Percentiles rank a stretch among this genome's conserved stretches.
phyloP scores from a whole-genome alignment of 2,113 vertebrate species.

The Eurypyga helias region DNA sequence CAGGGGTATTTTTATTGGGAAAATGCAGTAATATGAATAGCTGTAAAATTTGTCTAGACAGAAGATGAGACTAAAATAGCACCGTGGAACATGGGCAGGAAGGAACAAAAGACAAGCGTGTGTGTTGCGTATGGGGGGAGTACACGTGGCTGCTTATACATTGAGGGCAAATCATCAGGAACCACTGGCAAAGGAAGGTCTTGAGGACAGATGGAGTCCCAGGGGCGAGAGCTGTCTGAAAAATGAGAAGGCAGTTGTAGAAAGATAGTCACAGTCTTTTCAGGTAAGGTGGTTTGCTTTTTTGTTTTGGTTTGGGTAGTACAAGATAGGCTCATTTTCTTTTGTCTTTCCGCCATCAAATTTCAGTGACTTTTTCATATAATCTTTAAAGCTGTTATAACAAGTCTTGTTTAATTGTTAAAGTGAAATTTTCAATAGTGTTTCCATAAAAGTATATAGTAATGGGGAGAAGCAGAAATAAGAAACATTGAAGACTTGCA shows the following conservation, averaged over 20 bases:
- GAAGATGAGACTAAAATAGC: background rate
- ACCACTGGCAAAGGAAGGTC: background rate
- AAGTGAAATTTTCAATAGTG: background rate
- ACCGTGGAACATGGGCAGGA: background rate
- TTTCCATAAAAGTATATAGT: background rate
- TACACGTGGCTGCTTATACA: background rate
- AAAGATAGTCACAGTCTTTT: background rate
- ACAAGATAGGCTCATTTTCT: background rate
- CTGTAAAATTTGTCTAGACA: slow-evolving; percentile 21
- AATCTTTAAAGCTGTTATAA: background rate
- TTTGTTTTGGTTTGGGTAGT: background rate
- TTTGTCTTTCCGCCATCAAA: background rate
- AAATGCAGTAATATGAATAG: background rate
- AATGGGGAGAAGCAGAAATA: background rate
- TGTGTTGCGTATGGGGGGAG: background rate
- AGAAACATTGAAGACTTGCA: background rate
- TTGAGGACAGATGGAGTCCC: background rate
- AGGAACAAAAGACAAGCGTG: background rate
- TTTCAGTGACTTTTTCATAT: background rate
- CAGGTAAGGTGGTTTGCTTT: background rate
- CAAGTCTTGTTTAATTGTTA: background rate
- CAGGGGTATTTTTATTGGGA: background rate
- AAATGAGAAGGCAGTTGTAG: background rate
- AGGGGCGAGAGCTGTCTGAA: background rate
- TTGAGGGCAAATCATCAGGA: background rate